A percentile compares a stretch with the other conserved stretches of the same genome.
phyloP scores from a whole-genome alignment of 2,888 invertebrate genomes.

The Ochropacha duplaris region DNA sequence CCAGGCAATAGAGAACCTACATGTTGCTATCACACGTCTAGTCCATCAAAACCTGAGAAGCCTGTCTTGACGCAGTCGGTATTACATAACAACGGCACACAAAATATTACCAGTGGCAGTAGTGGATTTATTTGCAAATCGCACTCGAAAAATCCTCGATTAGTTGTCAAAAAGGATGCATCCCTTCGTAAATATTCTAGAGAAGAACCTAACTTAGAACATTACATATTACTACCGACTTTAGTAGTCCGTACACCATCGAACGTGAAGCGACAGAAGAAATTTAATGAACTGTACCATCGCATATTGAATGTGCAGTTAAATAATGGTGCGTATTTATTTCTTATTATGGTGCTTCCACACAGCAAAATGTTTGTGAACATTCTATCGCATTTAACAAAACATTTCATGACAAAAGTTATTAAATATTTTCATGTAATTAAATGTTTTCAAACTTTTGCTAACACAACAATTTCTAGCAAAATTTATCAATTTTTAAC shows the following conservation, averaged over 20 bases:
- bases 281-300: slow-evolving; percentile 74
- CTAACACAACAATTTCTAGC: no score
- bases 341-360: no score
- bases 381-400: no score
- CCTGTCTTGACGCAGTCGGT: slow-evolving; percentile 10
- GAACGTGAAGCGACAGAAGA: slow-evolving; percentile 71
- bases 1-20: slow-evolving; percentile 52
- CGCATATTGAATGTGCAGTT: slow-evolving; percentile 64
- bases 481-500: no score
- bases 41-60: slow-evolving; percentile 36
- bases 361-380: no score
- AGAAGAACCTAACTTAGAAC: slow-evolving; percentile 66
- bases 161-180: slow-evolving; percentile 61
- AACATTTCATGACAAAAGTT: no score
- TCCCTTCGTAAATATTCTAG: slow-evolving; percentile 50
- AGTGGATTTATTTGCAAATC: slow-evolving; percentile 44
- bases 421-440: no score
- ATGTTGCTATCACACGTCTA: slow-evolving; percentile 61
- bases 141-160: slow-evolving; percentile 47
- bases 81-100: slow-evolving; percentile 18
- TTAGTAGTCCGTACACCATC: slow-evolving; percentile 72
- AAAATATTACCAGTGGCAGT: slow-evolving; percentile 50
- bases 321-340: slow-evolving; percentile 45
- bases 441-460: no score
- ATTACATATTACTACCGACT: slow-evolving; percentile 70